These are phyloP conservation scores for Synanthedon tipuliformis DNA, from an alignment of 2,888 invertebrate genomes.

Conservation along the genomic window DNA sequence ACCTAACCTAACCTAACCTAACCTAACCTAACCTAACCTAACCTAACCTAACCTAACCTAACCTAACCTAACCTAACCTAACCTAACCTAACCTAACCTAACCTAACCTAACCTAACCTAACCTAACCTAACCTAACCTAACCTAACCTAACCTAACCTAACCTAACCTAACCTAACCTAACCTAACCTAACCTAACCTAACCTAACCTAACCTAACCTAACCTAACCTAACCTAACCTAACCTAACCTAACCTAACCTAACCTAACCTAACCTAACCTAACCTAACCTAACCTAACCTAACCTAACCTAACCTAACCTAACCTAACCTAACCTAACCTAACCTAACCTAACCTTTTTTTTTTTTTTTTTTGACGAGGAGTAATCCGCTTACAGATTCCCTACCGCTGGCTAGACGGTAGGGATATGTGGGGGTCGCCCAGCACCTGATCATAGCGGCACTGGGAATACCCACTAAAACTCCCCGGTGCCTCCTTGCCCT, in stretches of 20 bases:
- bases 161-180: constrained; percentile 5
- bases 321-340: constrained; percentile 5
- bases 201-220: constrained; percentile 5
- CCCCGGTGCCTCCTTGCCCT: no score
- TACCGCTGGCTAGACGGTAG: no score
- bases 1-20: constrained; percentile 2
- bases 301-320: constrained; percentile 5
- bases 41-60: constrained; percentile 4
- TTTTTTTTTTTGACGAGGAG: no score
- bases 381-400: no score
- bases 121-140: constrained; percentile 5
- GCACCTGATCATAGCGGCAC: no score
- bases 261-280: constrained; percentile 5
- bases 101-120: constrained; percentile 2
- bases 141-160: constrained; percentile 6
- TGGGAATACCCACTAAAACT: no score
- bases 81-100: constrained; percentile 3
- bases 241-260: constrained; percentile 5
- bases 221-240: constrained; percentile 5
- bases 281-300: constrained; percentile 5
- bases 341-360: constrained; percentile 5
- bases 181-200: constrained; percentile 5
- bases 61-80: constrained; percentile 2
- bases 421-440: no score
- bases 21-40: constrained; percentile 2